Evolutionary conservation across 2,888 invertebrate genomes (phyloP).

Genomic region (Iphiclides podalirius): DNA sequence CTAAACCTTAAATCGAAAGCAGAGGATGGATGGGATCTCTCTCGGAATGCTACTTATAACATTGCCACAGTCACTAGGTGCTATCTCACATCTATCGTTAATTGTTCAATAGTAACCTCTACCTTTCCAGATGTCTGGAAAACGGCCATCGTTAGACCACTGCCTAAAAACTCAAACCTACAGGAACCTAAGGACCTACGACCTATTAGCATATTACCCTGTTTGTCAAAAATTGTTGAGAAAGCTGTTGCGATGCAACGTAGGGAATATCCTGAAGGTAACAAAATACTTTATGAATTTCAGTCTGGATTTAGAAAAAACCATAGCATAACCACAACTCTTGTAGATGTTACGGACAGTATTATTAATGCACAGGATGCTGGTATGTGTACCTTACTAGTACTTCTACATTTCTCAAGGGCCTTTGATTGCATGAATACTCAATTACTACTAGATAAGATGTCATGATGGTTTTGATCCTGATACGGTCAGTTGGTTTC

Average conservation of each 20-base stretch:
- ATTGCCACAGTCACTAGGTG: neutral
- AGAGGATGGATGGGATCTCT: slow-evolving; percentile 1
- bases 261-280: neutral
- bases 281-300: neutral
- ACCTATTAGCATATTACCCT: too few relatives aligned
- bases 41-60: neutral
- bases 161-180: too few relatives aligned
- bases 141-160: slow-evolving; percentile 20
- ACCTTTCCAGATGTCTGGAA: slow-evolving; percentile 23
- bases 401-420: neutral
- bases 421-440: neutral
- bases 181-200: neutral
- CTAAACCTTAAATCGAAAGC: neutral
- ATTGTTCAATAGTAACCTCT: slow-evolving; percentile 13
- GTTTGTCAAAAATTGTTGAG: slow-evolving; percentile 8
- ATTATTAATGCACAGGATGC: neutral
- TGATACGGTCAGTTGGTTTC: neutral
- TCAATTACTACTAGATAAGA: neutral
- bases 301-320: neutral
- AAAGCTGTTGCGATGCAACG: neutral
- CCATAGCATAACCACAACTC: neutral
- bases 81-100: slow-evolving; percentile 17
- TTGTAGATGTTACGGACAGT: neutral
- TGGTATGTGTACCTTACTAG: neutral
- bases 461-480: neutral